Percentiles rank a stretch among this genome's conserved stretches.
Evolutionary conservation across 2,888 invertebrate species (phyloP).

Genomic region (Chrysomela aeneicollis): DNA sequence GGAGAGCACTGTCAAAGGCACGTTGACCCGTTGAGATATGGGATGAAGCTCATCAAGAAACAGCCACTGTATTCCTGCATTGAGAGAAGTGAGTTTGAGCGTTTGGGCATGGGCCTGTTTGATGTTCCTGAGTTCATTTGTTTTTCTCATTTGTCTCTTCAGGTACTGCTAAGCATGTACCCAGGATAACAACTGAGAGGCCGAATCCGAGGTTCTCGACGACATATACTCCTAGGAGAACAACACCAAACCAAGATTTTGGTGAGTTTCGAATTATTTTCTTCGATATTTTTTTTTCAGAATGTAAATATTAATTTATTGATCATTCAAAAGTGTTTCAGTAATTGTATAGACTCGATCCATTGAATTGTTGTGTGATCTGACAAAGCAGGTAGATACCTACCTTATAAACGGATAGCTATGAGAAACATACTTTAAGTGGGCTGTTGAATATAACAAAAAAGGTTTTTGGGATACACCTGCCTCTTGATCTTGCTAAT

Average conservation of each 20-base stretch:
- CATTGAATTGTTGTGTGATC: too few relatives aligned
- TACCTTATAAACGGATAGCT: too few relatives aligned
- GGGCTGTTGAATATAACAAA: too few relatives aligned
- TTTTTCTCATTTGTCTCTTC: conserved; percentile 9
- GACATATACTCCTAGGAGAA: conserved; percentile 33
- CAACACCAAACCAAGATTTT: conserved; percentile 36
- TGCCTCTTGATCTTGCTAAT: too few relatives aligned
- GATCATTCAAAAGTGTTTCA: too few relatives aligned
- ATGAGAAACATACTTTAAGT: too few relatives aligned
- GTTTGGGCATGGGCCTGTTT: not conserved
- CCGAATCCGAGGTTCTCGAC: conserved; percentile 24
- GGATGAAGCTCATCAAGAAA: conserved; percentile 69
- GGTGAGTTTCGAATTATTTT: conserved; percentile 41
- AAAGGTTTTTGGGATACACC: too few relatives aligned
- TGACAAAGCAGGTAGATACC: too few relatives aligned
- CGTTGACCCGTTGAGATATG: conserved; percentile 66
- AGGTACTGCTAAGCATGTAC: conserved; percentile 31
- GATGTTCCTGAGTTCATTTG: not conserved
- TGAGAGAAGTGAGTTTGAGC: conserved; percentile 35
- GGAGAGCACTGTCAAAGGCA: conserved; percentile 71
- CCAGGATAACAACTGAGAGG: conserved; percentile 28
- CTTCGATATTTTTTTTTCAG: conserved; percentile 3
- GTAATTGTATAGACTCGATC: too few relatives aligned
- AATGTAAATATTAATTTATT: not conserved
- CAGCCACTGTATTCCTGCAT: conserved; percentile 54